Evolutionary conservation across 2,888 invertebrate genomes (phyloP), one percentile per base, ranked within the genome.

Genomic region (Ptilodon capucinus): DNA sequence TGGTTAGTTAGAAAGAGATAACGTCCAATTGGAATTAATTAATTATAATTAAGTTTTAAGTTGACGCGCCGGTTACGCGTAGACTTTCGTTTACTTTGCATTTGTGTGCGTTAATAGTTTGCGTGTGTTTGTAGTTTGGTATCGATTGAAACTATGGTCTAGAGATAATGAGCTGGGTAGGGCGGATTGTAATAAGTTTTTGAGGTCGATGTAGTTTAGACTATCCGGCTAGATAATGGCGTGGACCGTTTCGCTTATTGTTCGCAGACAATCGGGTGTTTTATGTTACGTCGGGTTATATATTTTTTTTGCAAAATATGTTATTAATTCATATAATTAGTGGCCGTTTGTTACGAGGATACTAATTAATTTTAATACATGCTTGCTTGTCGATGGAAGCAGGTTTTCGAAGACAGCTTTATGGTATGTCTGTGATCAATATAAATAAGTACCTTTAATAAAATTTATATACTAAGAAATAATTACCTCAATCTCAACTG

Each of bases 11-110:
- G 88, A 90, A 74, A 79, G 81, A 81, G 87, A 91, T 72, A 74
- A 76, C 73, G 76, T 79, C 80, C 93, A 93, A 93, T 93, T 93
- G 93, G 93, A 93, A 93, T 94, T 94, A 94, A 94, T 94, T 94
- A 94, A 95, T 94, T 94, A 94, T 94, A 94, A 95, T 94, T 94
- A 94, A 94, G 94, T 94, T 94, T 91, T 94, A 94, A 94, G 94
- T 94, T 93, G 93, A 92, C 93, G 92, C 92, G 92, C 86, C 84
- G 84, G 88, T 91, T 90, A 91, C 78, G 83, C 82, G 80, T 84
- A 84, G 83, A 85, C 83, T 85, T 86, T 84, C 79, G 75, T 79
- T 79, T 80, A 76, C 75, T 74, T 74, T 78, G 69, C 73, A 80
- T 75, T 72, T 79, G 88, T 82, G 84, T 86, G 81, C 60, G 80